A percentile compares a stretch with the other conserved stretches of the same genome.
Evolutionary conservation across 2,797 vertebrate species (phyloP).

Genomic region (Thamnophis elegans): DNA sequence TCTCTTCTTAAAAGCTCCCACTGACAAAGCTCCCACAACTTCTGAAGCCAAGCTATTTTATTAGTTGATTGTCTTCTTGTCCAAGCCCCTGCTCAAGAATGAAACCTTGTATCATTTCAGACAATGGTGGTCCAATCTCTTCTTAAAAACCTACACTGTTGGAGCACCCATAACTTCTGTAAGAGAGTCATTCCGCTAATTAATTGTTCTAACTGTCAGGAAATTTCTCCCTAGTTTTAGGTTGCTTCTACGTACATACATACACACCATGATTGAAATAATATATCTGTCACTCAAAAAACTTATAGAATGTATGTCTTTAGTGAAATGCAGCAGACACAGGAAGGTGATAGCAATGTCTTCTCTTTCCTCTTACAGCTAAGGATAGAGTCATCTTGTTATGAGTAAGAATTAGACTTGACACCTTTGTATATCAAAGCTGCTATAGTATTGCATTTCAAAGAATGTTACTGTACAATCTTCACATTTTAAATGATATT

Average conservation of each 20-base stretch:
- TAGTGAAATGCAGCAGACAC: not conserved
- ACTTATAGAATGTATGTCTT: not conserved
- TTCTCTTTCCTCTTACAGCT: not conserved
- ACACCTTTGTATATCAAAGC: not conserved
- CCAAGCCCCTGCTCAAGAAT: no score
- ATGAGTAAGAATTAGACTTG: not conserved
- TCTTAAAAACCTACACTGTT: not conserved
- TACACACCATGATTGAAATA: no score
- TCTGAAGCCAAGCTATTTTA: no score
- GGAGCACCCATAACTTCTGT: not conserved
- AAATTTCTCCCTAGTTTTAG: no score
- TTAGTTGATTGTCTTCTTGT: no score
- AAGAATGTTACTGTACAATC: not conserved
- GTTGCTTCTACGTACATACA: no score
- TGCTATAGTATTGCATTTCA: not conserved
- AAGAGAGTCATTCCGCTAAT: not conserved
- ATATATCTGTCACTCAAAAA: no score
- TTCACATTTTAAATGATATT: not conserved
- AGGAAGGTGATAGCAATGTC: not conserved
- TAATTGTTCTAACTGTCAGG: no score
- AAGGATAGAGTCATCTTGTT: not conserved
- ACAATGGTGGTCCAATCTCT: no score
- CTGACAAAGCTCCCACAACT: no score
- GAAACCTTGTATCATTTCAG: no score
- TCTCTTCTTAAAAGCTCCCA: no score